phyloP scores from a whole-genome alignment of 2,888 invertebrate genomes.

The Agrotis exclamationis region DNA sequence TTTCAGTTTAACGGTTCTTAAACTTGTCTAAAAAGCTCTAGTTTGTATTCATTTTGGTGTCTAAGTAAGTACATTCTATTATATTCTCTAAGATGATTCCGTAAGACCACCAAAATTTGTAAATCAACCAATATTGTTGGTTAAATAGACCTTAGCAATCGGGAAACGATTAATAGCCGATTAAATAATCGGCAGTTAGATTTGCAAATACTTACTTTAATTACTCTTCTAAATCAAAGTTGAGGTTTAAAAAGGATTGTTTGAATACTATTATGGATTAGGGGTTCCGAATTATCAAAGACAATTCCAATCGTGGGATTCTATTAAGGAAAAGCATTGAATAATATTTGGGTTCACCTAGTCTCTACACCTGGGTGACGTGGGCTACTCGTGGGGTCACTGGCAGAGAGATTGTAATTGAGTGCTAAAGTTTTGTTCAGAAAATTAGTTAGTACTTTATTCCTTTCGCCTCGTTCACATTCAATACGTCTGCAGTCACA shows the following conservation, averaged over 20 bases:
- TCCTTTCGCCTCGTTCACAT: too few relatives aligned
- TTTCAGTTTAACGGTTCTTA: too few relatives aligned
- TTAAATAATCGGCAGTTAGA: background rate
- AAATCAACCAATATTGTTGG: background rate
- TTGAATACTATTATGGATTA: conserved; percentile 2
- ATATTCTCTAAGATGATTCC: background rate
- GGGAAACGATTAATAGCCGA: background rate
- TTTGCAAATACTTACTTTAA: conserved; percentile 11
- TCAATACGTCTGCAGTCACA: too few relatives aligned
- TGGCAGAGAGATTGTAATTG: too few relatives aligned
- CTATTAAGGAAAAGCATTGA: conserved; percentile 2
- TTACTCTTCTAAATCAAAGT: background rate
- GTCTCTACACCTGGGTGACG: too few relatives aligned
- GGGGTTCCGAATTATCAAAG: background rate
- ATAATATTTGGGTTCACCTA: background rate
- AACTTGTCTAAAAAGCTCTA: background rate
- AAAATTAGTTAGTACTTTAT: too few relatives aligned
- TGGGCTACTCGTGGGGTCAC: too few relatives aligned
- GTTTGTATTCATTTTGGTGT: too few relatives aligned
- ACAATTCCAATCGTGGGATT: conserved; percentile 1
- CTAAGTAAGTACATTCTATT: too few relatives aligned
- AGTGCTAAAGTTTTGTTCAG: too few relatives aligned
- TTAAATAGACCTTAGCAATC: background rate
- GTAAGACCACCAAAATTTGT: background rate
- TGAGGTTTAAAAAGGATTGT: background rate